phyloP scores from a whole-genome alignment of 2,797 vertebrate species.

The Limnodromus scolopaceus region DNA sequence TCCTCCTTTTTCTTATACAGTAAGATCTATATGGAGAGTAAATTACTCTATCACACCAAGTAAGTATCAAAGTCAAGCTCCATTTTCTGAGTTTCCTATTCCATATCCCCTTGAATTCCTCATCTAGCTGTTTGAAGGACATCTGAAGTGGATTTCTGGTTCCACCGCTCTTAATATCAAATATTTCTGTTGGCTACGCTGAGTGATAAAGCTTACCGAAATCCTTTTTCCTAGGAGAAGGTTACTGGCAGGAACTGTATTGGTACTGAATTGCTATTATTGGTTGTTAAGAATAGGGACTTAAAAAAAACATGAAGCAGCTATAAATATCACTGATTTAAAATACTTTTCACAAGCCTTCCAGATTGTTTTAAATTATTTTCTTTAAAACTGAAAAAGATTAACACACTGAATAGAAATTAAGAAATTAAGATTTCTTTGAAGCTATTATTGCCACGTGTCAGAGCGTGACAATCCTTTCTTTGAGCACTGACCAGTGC shows the following conservation, averaged over 20 bases:
- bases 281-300: constrained; percentile 63
- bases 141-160: constrained; percentile 77
- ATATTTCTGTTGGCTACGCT: constrained; percentile 70
- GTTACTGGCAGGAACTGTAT: constrained; percentile 69
- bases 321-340: constrained; percentile 68
- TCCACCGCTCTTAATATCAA: constrained; percentile 39
- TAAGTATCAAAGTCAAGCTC: constrained; percentile 79
- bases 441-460: constrained; percentile 20
- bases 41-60: constrained; percentile 79
- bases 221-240: constrained; percentile 71
- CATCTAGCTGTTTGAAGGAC: constrained; percentile 73
- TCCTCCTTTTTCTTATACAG: constrained; percentile 59
- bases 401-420: not conserved
- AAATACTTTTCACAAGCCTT: constrained; percentile 61
- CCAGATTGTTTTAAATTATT: constrained; percentile 49
- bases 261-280: constrained; percentile 64
- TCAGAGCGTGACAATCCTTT: not conserved
- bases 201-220: constrained; percentile 71
- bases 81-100: constrained; percentile 73
- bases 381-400: constrained; percentile 27
- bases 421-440: constrained; percentile 13
- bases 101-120: constrained; percentile 73
- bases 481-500: not conserved
- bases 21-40: constrained; percentile 74
- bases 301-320: constrained; percentile 48